These are phyloP conservation scores for Caenorhabditis sinica DNA, from an alignment of 2,888 invertebrate species.

Conservation along the genomic window DNA sequence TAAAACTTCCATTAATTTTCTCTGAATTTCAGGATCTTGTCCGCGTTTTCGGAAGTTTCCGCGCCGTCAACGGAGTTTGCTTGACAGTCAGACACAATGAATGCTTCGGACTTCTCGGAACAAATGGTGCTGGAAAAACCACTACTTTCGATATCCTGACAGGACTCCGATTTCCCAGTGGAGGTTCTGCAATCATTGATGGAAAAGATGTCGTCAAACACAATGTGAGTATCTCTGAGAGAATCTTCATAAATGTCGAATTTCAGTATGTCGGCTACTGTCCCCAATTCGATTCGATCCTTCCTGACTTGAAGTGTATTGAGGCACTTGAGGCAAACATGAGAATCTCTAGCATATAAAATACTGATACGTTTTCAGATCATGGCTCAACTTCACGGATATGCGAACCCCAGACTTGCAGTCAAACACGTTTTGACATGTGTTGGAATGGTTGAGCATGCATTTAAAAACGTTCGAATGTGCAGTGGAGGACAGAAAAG, in stretches of 20 bases:
- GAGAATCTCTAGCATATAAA: too few species aligned
- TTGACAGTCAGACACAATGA: constrained; percentile 77
- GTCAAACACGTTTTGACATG: constrained; percentile 67
- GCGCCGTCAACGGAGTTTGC: constrained; percentile 68
- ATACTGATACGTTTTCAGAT: constrained; percentile 14
- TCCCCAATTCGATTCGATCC: constrained; percentile 65
- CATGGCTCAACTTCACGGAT: constrained; percentile 63
- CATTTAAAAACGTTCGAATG: constrained; percentile 69
- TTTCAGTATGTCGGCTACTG: constrained; percentile 29
- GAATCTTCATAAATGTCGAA: too few species aligned
- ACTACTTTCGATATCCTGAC: constrained; percentile 81
- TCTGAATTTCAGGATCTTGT: constrained; percentile 39
- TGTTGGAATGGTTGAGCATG: constrained; percentile 72
- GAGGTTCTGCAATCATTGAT: constrained; percentile 54
- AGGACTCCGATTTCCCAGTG: constrained; percentile 67
- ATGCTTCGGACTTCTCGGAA: constrained; percentile 81
- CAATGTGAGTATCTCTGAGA: constrained; percentile 18
- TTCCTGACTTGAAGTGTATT: constrained; percentile 76
- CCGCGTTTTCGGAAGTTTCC: constrained; percentile 47
- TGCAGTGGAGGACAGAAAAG: constrained; percentile 89
- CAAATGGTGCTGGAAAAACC: constrained; percentile 80
- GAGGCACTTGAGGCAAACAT: constrained; percentile 73
- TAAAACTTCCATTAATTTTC: background rate
- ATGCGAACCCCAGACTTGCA: constrained; percentile 44
- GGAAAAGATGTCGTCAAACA: constrained; percentile 15